Evolutionary conservation across 2,888 invertebrate species (phyloP).

Genomic region (Volucella inflata): DNA sequence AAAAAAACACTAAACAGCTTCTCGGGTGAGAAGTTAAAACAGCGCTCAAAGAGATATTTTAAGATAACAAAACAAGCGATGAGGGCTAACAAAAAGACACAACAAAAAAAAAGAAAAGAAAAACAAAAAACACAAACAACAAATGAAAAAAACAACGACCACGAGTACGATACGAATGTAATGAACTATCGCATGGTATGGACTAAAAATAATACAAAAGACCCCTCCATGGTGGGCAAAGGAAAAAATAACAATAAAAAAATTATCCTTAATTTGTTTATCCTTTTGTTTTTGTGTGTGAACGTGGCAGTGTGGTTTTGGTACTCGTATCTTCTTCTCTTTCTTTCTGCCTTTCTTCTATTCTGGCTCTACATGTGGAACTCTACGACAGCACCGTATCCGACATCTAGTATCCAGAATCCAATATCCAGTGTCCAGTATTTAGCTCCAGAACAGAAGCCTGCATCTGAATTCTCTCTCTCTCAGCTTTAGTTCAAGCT

Average conservation of each 20-base stretch:
- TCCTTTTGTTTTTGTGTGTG: constrained; percentile 60
- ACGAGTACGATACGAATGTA: neutral
- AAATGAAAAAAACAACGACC: neutral
- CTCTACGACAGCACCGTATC: too few species aligned
- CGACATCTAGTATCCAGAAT: too few species aligned
- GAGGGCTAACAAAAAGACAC: neutral
- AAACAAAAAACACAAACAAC: neutral
- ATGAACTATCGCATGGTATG: constrained; percentile 12
- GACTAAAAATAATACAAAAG: constrained; percentile 31
- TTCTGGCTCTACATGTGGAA: too few species aligned
- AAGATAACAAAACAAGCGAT: constrained; percentile 42
- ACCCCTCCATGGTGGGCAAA: neutral
- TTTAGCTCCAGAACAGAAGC: constrained; percentile 28
- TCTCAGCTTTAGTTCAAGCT: neutral
- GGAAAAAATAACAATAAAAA: constrained; percentile 60
- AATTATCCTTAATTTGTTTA: constrained; percentile 71
- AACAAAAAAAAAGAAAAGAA: neutral
- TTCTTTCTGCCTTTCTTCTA: too few species aligned
- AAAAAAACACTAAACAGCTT: constrained; percentile 9
- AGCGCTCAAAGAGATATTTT: constrained; percentile 46
- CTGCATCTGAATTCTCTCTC: constrained; percentile 18
- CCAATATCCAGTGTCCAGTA: too few species aligned
- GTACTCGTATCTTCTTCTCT: neutral
- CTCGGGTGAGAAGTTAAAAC: constrained; percentile 45
- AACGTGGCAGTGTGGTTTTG: constrained; percentile 6